Evolutionary conservation across 2,888 invertebrate species (phyloP), one percentile per base, ranked within the genome.

Genomic region (Nomada fucata): DNA sequence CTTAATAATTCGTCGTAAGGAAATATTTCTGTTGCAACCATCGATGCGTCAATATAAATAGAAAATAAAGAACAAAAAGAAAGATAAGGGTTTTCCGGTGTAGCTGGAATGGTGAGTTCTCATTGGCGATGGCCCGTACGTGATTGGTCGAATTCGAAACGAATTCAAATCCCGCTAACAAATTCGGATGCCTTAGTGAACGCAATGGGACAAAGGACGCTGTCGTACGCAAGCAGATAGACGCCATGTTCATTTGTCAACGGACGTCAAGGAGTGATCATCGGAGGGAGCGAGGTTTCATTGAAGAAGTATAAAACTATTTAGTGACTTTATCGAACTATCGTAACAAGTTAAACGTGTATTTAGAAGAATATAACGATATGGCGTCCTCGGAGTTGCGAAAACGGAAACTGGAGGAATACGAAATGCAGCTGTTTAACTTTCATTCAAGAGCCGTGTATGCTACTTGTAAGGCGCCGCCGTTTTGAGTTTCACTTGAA

Each of bases 361-460:
- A 76, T 57, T 64, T 52, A 20, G 9, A 61, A 26, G 47, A 5
- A 44, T 23, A 53, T 44, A 75, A 60, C 78, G 64, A 60, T 53
- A 90, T 90, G 91, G 87, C 85, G 59, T 83, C 82, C 18, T 68
- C 71, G 61, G 91, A 90, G 69, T 76, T 79, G 52, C 75, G 69
- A 44, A 89, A 87, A 71, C 90, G 92, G 29, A 89, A 90, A 84
- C 85, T 82, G 74, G 92, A 92, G 87, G 92, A 92, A 83, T 92
- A 92, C 87, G 90, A 92, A 87, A 92, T 91, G 92, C 92, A 92
- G 90, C 89, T 92, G 89, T 92, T 92, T 84, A 88, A 89, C 83
- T 85, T 91, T 84, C 91, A 91, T 86, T 91, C 92, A 53, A 88
- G 92, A 85, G 86, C 88, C 83, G 90, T 90, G 60, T 87, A 82